Evolutionary conservation across 2,888 invertebrate genomes (phyloP), one percentile per base, ranked within the genome.

Genomic region (Hyposoter dolosus): DNA sequence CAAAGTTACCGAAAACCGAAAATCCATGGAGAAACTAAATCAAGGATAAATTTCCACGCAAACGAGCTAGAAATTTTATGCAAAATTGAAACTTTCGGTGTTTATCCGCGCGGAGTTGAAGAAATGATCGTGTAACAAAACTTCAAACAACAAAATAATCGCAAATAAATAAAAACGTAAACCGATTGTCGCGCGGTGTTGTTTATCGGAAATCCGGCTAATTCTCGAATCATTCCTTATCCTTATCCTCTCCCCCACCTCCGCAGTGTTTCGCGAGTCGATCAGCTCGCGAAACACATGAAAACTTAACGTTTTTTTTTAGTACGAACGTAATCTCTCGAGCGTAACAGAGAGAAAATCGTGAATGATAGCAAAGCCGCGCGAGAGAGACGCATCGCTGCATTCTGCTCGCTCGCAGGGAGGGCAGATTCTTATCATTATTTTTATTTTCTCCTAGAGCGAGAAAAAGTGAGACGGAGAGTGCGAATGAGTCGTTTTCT

Each of bases 291-390:
- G 47, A 50, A 76, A 65, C 23, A 28, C 53, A 60, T 75, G 60
- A 35, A 56, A 43, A 43, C 40, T 28, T 47, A 63, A 71, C n/a
- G n/a, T 28, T 28, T 79, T 43, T 79, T 69, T 43, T 78, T 45
- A 40, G 60, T 53, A 40, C 43, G 35, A 19, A 35, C 56, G 63
- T 72, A 72, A 65, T 80, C 72, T 81, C 43, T 53, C 50, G 81
- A 81, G 81, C 81, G 74, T 81, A 72, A 72, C 80, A 65, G 66
- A 81, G 81, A 74, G 81, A 81, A 81, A 81, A 81, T 74, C 65
- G 72, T 74, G 81, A 81, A 74, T 81, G 63, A 82, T 82, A 75
- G 56, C 56, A 65, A 23, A 78, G 56, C n/a, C n/a, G n/a, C n/a
- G 68, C 6, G 50, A 72, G 78, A 63, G 75, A 74, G 66, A 81